A percentile compares a stretch with the other conserved stretches of the same genome.
Conservation (phyloP, 2,113 vertebrate genomes). For the Sapayoa aenigma region DNA sequence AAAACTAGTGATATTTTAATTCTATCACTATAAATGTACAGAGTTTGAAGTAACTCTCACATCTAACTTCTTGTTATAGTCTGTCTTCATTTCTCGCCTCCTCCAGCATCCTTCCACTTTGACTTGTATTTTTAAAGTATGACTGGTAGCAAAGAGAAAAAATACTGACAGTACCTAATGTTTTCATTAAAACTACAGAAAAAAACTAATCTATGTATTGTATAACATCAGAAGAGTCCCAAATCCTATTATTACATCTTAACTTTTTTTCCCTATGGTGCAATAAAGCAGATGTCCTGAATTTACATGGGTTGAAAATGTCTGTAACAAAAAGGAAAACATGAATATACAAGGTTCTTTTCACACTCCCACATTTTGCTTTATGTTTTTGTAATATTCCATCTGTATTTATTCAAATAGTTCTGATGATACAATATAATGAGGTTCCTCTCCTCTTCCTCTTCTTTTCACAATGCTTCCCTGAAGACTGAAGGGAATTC, state of each 20-base stretch:
- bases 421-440: background rate
- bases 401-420: conserved; percentile 9
- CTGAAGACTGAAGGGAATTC: background rate
- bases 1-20: background rate
- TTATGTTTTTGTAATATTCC: background rate
- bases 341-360: background rate
- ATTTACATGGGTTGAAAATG: conserved; percentile 67
- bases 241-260: conserved; percentile 63
- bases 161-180: conserved; percentile 56
- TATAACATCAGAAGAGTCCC: conserved; percentile 64
- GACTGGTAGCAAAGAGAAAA: conserved; percentile 55
- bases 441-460: background rate
- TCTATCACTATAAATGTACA: background rate
- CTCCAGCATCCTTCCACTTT: conserved; percentile 19
- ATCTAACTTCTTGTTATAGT: conserved; percentile 2
- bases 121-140: conserved; percentile 53
- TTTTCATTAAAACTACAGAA: conserved; percentile 65
- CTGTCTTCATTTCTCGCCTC: background rate
- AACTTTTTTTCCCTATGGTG: conserved; percentile 37
- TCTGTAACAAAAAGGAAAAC: conserved; percentile 46
- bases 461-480: background rate
- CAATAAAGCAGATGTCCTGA: conserved; percentile 74
- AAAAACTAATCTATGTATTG: conserved; percentile 49
- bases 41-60: background rate
- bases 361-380: background rate